Conservation (phyloP, 2,888 invertebrate species). For the Argynnis bischoffii region DNA sequence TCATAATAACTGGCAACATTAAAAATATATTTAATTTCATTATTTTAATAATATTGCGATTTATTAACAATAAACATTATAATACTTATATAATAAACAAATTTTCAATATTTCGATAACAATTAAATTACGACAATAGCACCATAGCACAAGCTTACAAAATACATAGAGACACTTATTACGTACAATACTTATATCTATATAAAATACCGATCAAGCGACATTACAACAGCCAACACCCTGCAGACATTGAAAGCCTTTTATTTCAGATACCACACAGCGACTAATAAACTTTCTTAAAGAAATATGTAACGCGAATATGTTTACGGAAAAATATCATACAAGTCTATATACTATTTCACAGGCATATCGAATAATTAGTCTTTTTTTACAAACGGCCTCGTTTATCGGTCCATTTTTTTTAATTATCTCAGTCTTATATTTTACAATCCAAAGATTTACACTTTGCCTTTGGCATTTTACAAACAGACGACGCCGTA, state of each 20-base stretch:
- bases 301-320: background rate
- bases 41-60: slow-evolving; percentile 45
- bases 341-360: background rate
- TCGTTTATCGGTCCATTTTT: too few relatives aligned
- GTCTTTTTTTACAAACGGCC: too few relatives aligned
- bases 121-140: slow-evolving; percentile 54
- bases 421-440: background rate
- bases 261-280: slow-evolving; percentile 70
- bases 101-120: slow-evolving; percentile 44
- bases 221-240: slow-evolving; percentile 76
- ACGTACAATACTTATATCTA: slow-evolving; percentile 38
- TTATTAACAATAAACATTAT: slow-evolving; percentile 45
- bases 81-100: slow-evolving; percentile 42
- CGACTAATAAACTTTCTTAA: slow-evolving; percentile 47
- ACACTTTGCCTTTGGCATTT: too few relatives aligned
- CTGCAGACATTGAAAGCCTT: slow-evolving; percentile 80
- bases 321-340: background rate
- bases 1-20: background rate
- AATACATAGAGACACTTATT: slow-evolving; percentile 50
- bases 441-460: too few relatives aligned
- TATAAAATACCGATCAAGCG: slow-evolving; percentile 46
- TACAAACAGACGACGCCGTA: too few relatives aligned
- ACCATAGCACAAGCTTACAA: slow-evolving; percentile 69
- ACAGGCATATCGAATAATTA: background rate
- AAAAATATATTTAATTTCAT: too few relatives aligned